phyloP scores from a whole-genome alignment of 92 coral and sea anemone species.

The Epizoanthus illoricatus region DNA sequence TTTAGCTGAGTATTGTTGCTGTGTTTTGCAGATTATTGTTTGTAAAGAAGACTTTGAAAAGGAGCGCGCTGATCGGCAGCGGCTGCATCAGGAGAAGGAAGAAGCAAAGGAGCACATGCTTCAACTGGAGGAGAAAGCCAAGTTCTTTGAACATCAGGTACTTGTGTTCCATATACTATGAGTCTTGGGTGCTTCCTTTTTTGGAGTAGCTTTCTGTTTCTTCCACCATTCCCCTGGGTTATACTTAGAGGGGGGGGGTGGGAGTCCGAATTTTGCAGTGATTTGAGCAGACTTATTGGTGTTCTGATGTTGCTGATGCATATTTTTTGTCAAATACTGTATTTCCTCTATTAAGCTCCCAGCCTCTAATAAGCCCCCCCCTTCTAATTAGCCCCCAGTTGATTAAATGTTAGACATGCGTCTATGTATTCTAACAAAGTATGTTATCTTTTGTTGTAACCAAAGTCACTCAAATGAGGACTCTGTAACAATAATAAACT shows the following conservation, averaged over 20 bases:
- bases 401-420: no score
- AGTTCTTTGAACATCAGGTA: slow-evolving; percentile 19
- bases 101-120: neutral
- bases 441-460: neutral
- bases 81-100: slow-evolving; percentile 18
- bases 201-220: neutral
- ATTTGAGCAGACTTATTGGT: no score
- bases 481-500: no score
- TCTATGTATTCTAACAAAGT: no score
- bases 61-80: slow-evolving; percentile 25
- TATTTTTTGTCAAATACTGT: no score
- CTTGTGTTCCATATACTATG: neutral
- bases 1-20: neutral
- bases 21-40: slow-evolving; percentile 16
- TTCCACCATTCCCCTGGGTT: neutral
- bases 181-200: neutral
- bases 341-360: no score
- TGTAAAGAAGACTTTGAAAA: slow-evolving; percentile 38
- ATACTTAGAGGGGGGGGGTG: no score
- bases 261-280: no score
- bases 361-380: no score
- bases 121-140: neutral
- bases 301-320: no score
- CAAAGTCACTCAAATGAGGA: neutral
- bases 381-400: no score